phyloP scores from a whole-genome alignment of 2,113 vertebrate genomes.

The Drymodes brunneopygia region DNA sequence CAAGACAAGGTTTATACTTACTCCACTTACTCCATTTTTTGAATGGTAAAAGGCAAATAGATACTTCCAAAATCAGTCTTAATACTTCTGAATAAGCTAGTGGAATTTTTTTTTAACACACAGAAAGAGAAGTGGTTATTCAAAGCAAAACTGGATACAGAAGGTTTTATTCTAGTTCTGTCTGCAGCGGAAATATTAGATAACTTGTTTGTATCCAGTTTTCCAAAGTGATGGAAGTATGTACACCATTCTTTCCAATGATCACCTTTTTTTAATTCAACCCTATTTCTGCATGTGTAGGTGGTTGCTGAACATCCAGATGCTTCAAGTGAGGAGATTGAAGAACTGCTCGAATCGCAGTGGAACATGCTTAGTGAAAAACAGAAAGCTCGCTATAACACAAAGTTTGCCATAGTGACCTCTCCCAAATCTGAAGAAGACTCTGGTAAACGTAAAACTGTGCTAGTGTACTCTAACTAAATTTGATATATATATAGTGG shows the following conservation, averaged over 20 bases:
- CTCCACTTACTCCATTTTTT: not conserved
- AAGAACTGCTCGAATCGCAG: conserved; percentile 79
- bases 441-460: conserved; percentile 71
- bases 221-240: not conserved
- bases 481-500: conserved; percentile 37
- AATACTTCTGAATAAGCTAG: not conserved
- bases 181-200: not conserved
- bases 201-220: not conserved
- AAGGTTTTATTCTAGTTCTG: not conserved
- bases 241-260: not conserved
- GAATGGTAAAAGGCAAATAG: not conserved
- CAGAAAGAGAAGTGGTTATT: not conserved
- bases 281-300: conserved; percentile 62
- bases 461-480: conserved; percentile 61
- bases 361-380: conserved; percentile 80
- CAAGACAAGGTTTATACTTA: not conserved
- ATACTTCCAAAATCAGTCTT: not conserved
- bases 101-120: not conserved
- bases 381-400: conserved; percentile 80
- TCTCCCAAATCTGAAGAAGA: conserved; percentile 71
- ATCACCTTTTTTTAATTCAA: conserved; percentile 39
- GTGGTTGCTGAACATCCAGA: conserved; percentile 78
- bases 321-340: conserved; percentile 77
- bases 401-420: conserved; percentile 79
- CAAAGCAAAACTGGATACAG: not conserved